phyloP scores from a whole-genome alignment of 2,113 vertebrate genomes.

The Toxotes chatareus region DNA sequence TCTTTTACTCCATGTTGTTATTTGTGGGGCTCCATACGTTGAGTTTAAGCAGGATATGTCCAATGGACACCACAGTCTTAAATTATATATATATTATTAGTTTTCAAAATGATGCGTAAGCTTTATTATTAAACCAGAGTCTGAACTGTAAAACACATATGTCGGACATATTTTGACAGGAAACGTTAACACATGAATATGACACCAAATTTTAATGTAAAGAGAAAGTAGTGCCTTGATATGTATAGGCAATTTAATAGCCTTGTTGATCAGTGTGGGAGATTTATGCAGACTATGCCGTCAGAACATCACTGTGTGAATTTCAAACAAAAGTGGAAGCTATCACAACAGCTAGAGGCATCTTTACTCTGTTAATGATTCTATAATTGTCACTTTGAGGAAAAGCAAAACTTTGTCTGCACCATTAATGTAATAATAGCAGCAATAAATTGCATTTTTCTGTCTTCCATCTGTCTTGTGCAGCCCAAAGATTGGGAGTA shows the following conservation, averaged over 20 bases:
- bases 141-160: no score
- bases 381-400: constrained; percentile 39
- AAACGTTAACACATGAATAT: no score
- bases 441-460: constrained; percentile 12
- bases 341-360: constrained; percentile 20
- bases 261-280: background rate
- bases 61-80: no score
- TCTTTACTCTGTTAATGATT: constrained; percentile 16
- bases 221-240: background rate
- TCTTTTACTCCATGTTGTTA: no score
- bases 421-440: constrained; percentile 18
- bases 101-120: no score
- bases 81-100: no score
- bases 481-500: constrained; percentile 16
- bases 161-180: no score
- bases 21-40: no score
- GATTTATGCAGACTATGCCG: background rate
- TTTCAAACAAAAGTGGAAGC: background rate
- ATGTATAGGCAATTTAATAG: background rate
- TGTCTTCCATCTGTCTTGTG: constrained; percentile 27
- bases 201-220: background rate
- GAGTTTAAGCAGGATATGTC: no score
- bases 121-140: no score
- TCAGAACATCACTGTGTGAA: background rate
- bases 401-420: constrained; percentile 15